phyloP scores from a whole-genome alignment of 1,140 invertebrate species.

The Procambarus virginalis region DNA sequence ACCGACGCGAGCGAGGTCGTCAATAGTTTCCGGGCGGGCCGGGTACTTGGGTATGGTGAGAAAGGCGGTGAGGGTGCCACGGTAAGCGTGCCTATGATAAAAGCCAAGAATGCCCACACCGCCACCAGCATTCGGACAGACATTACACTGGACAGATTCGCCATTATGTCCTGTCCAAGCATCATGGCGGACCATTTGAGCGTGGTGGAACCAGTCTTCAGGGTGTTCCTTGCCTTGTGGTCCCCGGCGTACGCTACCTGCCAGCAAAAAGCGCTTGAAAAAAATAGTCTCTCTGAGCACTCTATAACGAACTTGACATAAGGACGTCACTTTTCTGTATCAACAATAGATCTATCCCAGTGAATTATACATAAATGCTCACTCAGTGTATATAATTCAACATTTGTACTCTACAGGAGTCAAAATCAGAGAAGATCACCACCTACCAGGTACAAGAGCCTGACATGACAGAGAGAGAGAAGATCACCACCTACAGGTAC shows the following conservation, averaged over 20 bases:
- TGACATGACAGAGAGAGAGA: too few species aligned
- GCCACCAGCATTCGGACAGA: constrained; percentile 1
- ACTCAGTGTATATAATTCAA: too few species aligned
- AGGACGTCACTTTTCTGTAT: too few species aligned
- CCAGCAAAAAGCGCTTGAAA: neutral
- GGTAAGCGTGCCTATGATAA: constrained; percentile 25
- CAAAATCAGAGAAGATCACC: too few species aligned
- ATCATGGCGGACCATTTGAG: constrained; percentile 14
- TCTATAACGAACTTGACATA: too few species aligned
- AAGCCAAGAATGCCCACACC: constrained; percentile 14
- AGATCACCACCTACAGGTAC: neutral
- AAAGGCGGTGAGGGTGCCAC: constrained; percentile 37
- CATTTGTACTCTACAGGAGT: too few species aligned
- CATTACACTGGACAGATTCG: neutral
- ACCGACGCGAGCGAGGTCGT: constrained; percentile 10
- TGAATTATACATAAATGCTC: too few species aligned
- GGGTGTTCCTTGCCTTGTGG: neutral
- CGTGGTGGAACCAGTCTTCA: neutral
- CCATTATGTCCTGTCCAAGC: constrained; percentile 12
- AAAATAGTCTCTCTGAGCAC: too few species aligned
- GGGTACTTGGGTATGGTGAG: constrained; percentile 42
- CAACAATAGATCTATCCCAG: too few species aligned
- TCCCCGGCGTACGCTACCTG: neutral
- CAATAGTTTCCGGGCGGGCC: constrained; percentile 27
- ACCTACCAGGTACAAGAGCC: too few species aligned